Evolutionary conservation across 1,140 invertebrate species (phyloP), one percentile per base, ranked within the genome.

Genomic region (Drosophila pectinifera): DNA sequence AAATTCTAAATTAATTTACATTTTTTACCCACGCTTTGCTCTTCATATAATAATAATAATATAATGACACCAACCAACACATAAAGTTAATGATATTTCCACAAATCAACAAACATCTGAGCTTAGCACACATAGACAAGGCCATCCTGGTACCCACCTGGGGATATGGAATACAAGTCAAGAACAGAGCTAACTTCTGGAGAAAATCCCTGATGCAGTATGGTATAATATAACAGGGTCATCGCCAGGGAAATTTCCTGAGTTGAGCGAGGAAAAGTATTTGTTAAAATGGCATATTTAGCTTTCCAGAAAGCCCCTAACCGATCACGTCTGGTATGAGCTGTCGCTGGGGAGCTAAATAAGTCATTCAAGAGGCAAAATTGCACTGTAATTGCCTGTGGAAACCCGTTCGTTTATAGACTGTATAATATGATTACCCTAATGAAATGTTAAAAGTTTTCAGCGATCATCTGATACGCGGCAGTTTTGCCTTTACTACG

Each of bases 391-490:
- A 68, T 68, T 68, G 61, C 18, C 16, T 65, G 36, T 65, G 45
- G 61, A 65, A 68, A 68, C 64, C 64, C 64, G 64, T 68, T 68
- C 61, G 59, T 43, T 68, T 69, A 70, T 38, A 70, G 64, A 41
- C 68, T 72, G 26, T 57, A 57, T 72, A 72, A 57, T 72, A 57
- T 57, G 34, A 70, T 70, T 70, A 48, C 67, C 67, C 49, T 48
- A 70, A 70, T 70, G 64, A 69, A 70, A 70, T 70, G 64, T 57
- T 57, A 70, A 70, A 72, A 48, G 49, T 57, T 70, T 41, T 41
- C 64, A 56, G 36, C 36, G 67, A 70, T 72, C 36, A 22, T 46
- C 51, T 39, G 67, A 70, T 70, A 34, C 18, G 39, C 39, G 46
- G 46, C 14, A 28, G 58, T 64, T 61, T 11, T 39, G 54, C 41